Conservation (phyloP, 2,888 invertebrate species). For the Phymatocera aterrima region DNA sequence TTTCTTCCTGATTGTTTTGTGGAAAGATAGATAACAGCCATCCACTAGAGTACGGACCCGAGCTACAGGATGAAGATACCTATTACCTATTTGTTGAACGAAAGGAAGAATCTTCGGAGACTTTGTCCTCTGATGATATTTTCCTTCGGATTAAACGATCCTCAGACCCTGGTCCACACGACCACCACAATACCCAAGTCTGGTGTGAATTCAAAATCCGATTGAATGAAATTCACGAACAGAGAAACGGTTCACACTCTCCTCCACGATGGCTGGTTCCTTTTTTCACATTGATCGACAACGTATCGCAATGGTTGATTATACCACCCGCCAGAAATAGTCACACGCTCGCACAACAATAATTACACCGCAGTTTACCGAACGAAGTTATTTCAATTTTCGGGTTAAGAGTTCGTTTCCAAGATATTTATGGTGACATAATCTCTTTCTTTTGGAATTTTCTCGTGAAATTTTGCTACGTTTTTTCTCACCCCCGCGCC, state of each 20-base stretch:
- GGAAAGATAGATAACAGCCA: conserved; percentile 14
- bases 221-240: not conserved
- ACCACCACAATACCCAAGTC: not conserved
- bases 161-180: not conserved
- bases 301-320: not conserved
- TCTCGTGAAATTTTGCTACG: not conserved
- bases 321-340: too few species aligned
- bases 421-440: too few species aligned
- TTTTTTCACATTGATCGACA: not conserved
- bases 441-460: not conserved
- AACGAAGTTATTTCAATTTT: too few species aligned
- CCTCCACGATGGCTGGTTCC: not conserved
- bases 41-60: not conserved
- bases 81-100: conserved; percentile 1
- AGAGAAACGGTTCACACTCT: not conserved
- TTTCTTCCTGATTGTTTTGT: conserved; percentile 12
- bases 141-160: not conserved
- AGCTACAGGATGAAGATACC: not conserved
- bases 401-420: too few species aligned
- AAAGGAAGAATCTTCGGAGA: not conserved
- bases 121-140: not conserved
- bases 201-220: not conserved
- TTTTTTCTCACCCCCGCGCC: not conserved
- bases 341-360: too few species aligned
- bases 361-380: too few species aligned